Base-by-base conservation (phyloP, 1,140 invertebrate species). In the Drosophila sp. region DNA sequence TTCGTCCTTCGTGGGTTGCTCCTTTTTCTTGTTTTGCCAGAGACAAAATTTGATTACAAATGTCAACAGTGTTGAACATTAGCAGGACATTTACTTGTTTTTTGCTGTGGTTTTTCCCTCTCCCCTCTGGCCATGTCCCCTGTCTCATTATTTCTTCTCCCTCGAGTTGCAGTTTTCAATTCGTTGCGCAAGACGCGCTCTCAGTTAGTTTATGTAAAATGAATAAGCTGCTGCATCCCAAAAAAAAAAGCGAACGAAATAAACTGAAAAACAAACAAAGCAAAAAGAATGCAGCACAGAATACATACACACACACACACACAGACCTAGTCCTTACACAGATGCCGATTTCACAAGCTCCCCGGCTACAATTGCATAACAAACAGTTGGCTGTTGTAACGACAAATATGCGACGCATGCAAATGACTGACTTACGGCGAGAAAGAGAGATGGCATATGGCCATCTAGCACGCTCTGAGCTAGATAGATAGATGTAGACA, bases 401-500 rank as follows among this genome's bases (percentile, higher is more conserved):
- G 84, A 84, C 84, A 89, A 89, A 89, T 89, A 89, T 89, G 84
- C 80, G 85, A 84, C 77, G 84, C 84, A 89, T 89, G 84, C 85
- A 89, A 89, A 89, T 89, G 84, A 90, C 85, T 90, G 85, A 89
- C 84, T 87, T 84, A 84, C 76, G 70, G 70, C 44, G 60, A 50
- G 41, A 77, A 29, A 63, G 80, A 73, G 84, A 73, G 84, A 77
- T 33, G 54, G 50, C 69, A 81, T 76, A 66, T 60, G 35, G 25
- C 25, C 44, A 50, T 38, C 35, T 38, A 38, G 35, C 17, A 38
- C 23, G 30, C 3, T 33, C n/a, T 2, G 8, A 17, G 27, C 4
- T 44, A 50, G 7, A 50, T 50, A 50, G 44, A 50, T 1, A 50
- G n/a, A 41, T 41, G n/a, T 41, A 41, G 40, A n/a, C n/a, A 41